Conservation (phyloP, 2,113 vertebrate species). For the Caracal caracal region DNA sequence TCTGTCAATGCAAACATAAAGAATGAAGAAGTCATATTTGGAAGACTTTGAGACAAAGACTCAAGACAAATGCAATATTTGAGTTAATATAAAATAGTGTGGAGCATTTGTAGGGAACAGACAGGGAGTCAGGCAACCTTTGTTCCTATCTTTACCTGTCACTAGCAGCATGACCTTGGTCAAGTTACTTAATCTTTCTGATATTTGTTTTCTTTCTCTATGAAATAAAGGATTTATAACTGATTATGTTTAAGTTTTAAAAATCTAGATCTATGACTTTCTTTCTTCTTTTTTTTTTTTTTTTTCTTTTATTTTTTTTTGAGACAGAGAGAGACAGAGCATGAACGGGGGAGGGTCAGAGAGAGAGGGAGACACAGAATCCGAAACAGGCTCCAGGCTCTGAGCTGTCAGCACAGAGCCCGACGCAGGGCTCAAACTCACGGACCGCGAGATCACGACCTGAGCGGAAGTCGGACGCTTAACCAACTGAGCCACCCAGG, state of each 20-base stretch:
- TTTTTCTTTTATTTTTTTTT: no score
- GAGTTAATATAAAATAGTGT: not conserved
- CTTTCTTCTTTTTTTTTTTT: no score
- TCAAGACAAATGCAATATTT: not conserved
- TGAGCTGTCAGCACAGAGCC: no score
- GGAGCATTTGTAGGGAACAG: not conserved
- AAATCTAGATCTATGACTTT: conserved; percentile 34
- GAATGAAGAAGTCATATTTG: not conserved
- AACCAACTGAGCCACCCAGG: no score
- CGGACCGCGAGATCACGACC: rapidly evolving
- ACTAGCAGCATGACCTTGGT: not conserved
- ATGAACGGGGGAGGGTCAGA: no score
- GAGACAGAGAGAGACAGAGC: no score
- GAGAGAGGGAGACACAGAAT: no score
- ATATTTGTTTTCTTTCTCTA: conserved; percentile 16
- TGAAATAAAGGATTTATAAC: conserved; percentile 40
- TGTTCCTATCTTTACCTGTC: not conserved
- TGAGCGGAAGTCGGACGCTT: no score
- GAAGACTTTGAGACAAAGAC: not conserved
- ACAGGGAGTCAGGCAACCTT: not conserved
- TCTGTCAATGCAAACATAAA: not conserved
- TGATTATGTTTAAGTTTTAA: not conserved
- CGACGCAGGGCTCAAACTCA: no score
- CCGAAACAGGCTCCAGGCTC: no score
- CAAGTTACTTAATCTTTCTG: conserved; percentile 10